Base-by-base conservation (phyloP, 1,140 invertebrate genomes). In the Oryzaephilus surinamensis region DNA sequence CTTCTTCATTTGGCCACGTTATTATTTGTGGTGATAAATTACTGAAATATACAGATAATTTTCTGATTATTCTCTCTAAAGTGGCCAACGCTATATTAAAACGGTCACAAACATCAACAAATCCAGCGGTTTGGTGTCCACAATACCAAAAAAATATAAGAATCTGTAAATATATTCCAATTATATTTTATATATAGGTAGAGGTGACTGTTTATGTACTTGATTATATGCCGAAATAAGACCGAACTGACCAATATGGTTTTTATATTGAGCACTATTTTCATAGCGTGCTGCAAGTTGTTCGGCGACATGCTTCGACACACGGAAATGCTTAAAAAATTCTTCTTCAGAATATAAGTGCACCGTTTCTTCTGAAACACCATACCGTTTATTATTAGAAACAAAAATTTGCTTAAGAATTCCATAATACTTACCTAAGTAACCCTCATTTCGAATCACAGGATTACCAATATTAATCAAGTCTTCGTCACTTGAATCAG, bases 111-210 rank as follows among this genome's bases (percentile, higher is more conserved):
- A 55, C 45, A 48, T 60, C 57, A 19, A 54, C 11, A 43, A 50
- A 60, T 23, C 27, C 26, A 35, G 50, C 46, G 28, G 51, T 43
- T 48, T 60, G 38, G 46, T 61, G 46, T 10, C 55, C 52, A 17
- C 38, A 42, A 48, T 51, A 61, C 54, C 54, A 61, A 28, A 61
- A 46, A 47, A 54, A 59, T 19, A 45, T 48, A 3, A 24, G 32
- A 3, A 47, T 35, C 16, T 49, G 41, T 27, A n/a, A n/a, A n/a
- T 49, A 38, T 13, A 38, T 24, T 17, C 44, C 14, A 28, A 12
- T 32, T 20, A 55, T 8, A 38, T 44, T 47, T 12, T n/a, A n/a
- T n/a, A n/a, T n/a, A n/a, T n/a, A n/a, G n/a, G n/a, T n/a, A n/a
- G n/a, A n/a, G n/a, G n/a, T n/a, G n/a, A n/a, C n/a, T n/a, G n/a